Conservation (phyloP, 2,888 invertebrate genomes). For the Thelaira solivaga region DNA sequence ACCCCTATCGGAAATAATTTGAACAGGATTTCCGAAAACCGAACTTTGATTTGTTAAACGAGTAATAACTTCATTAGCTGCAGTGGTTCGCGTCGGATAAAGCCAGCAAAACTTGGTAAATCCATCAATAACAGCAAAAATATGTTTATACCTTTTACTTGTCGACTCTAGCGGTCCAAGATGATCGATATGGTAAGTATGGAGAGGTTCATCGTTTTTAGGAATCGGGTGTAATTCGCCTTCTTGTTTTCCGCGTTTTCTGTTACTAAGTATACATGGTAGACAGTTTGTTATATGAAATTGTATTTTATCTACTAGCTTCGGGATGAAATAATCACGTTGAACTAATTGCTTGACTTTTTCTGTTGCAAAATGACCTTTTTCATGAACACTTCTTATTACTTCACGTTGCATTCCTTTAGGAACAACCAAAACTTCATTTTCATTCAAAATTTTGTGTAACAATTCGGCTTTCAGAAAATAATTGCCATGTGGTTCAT, state of each 20-base stretch:
- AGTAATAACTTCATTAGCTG: constrained; percentile 68
- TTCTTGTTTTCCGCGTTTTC: constrained; percentile 41
- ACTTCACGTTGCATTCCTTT: constrained; percentile 50
- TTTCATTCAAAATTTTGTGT: constrained; percentile 51
- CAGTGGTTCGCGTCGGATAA: constrained; percentile 67
- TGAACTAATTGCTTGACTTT: constrained; percentile 35
- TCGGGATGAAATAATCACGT: constrained; percentile 38
- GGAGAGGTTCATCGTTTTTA: no score
- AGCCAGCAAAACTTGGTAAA: constrained; percentile 74
- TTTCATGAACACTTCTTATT: constrained; percentile 59
- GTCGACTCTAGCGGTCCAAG: constrained; percentile 71
- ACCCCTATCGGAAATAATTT: constrained; percentile 71
- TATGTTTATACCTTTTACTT: constrained; percentile 62
- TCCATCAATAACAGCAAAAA: constrained; percentile 71
- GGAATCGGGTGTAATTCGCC: constrained; percentile 45
- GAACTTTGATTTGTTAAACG: constrained; percentile 68
- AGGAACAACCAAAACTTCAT: constrained; percentile 56
- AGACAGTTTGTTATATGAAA: constrained; percentile 32
- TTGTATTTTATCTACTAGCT: constrained; percentile 40
- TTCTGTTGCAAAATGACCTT: constrained; percentile 60
- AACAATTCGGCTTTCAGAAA: constrained; percentile 49
- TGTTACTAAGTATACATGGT: constrained; percentile 36
- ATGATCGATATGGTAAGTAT: constrained; percentile 69
- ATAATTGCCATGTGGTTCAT: constrained; percentile 45
- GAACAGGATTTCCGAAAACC: constrained; percentile 72